Evolutionary conservation across 2,888 invertebrate genomes (phyloP).

Genomic region (Stenolophus ochropezus): DNA sequence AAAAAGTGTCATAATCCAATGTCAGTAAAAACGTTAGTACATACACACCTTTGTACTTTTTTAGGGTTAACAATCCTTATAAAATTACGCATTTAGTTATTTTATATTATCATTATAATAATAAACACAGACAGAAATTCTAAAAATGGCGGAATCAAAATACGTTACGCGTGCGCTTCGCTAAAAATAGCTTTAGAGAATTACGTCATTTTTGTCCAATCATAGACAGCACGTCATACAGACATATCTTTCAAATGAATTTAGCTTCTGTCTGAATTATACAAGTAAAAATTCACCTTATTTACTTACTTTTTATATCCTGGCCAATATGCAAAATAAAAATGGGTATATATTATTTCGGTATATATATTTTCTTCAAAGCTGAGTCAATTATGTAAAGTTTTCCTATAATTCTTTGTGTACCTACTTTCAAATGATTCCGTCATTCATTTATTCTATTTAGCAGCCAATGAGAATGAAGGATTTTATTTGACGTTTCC

Average conservation of each 20-base stretch:
- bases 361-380: not conserved
- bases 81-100: slow-evolving; percentile 62
- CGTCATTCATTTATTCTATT: not conserved
- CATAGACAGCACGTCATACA: slow-evolving; percentile 21
- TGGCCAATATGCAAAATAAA: not conserved
- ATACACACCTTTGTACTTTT: slow-evolving; percentile 62
- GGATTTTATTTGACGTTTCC: slow-evolving; percentile 1
- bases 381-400: not conserved
- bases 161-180: slow-evolving; percentile 70
- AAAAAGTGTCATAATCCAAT: slow-evolving; percentile 60
- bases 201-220: slow-evolving; percentile 69
- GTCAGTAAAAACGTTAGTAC: slow-evolving; percentile 53
- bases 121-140: slow-evolving; percentile 69
- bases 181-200: slow-evolving; percentile 69
- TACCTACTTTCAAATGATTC: not conserved
- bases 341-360: not conserved
- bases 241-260: slow-evolving; percentile 3
- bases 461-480: not conserved
- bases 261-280: not conserved
- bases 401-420: not conserved
- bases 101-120: slow-evolving; percentile 65
- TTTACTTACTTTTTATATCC: not conserved
- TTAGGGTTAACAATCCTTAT: slow-evolving; percentile 56
- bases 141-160: slow-evolving; percentile 71
- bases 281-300: not conserved